Conservation (phyloP, 2,113 vertebrate species). For the Osmerus mordax region DNA sequence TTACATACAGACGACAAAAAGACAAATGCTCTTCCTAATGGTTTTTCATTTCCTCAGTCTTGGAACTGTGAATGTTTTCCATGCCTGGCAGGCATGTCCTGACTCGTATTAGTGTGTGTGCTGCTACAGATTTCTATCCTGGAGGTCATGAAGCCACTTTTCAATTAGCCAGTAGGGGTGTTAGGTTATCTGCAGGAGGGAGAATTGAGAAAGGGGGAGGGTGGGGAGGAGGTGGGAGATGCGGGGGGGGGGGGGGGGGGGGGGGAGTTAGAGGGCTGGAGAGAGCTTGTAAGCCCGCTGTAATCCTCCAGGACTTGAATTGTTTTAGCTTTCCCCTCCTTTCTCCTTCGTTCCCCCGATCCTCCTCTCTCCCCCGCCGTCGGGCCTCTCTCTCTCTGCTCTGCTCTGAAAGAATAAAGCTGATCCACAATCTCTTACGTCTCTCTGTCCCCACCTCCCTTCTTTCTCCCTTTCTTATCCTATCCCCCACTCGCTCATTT, state of each 20-base stretch:
- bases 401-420: background rate
- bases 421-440: too few relatives aligned
- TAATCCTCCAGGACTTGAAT: background rate
- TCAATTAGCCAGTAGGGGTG: constrained; percentile 5
- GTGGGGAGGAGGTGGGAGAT: background rate
- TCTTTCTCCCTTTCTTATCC: background rate
- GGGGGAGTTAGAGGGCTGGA: background rate
- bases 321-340: background rate
- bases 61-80: background rate
- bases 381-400: background rate
- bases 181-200: background rate
- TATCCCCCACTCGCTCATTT: background rate
- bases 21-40: too few relatives aligned
- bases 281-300: background rate
- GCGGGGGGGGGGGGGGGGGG: background rate
- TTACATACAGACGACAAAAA: too few relatives aligned
- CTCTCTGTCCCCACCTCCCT: too few relatives aligned
- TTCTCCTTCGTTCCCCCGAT: background rate
- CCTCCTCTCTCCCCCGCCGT: background rate
- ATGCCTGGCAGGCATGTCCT: background rate
- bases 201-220: background rate
- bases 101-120: background rate
- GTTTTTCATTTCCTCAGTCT: background rate
- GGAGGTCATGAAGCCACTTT: background rate
- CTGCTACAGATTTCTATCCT: background rate